phyloP scores from a whole-genome alignment of 2,888 invertebrate genomes.

The Eucera pruinosa region DNA sequence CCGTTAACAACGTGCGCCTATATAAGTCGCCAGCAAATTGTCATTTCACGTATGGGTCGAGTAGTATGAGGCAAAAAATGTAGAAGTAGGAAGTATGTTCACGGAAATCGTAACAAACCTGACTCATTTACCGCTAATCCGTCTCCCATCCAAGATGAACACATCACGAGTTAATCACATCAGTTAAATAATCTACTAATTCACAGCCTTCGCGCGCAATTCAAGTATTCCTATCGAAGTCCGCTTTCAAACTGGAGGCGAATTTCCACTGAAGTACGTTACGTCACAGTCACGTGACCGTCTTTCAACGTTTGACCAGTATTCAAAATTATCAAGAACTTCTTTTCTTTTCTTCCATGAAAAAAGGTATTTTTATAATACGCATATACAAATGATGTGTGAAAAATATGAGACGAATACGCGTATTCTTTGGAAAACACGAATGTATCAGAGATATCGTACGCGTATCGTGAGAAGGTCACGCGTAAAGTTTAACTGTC shows the following conservation, averaged over 20 bases:
- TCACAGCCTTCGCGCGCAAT: no score
- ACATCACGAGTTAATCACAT: background rate
- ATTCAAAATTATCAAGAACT: background rate
- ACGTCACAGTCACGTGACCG: slow-evolving; percentile 24
- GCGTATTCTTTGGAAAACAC: no score
- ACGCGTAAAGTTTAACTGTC: slow-evolving; percentile 17
- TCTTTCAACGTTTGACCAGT: background rate
- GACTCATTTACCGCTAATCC: slow-evolving; percentile 44
- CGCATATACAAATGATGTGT: background rate
- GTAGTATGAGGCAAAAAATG: background rate
- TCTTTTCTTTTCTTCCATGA: background rate
- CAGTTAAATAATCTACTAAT: background rate
- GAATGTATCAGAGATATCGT: no score
- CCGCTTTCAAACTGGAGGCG: background rate
- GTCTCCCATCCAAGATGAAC: slow-evolving; percentile 7
- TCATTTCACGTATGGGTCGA: background rate
- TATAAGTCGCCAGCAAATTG: background rate
- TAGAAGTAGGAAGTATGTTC: slow-evolving; percentile 22
- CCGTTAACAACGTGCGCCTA: background rate
- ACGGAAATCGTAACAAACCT: slow-evolving; percentile 25
- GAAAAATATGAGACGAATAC: background rate
- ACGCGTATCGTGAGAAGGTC: background rate
- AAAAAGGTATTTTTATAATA: no score
- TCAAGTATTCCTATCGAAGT: background rate
- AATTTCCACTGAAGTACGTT: background rate